phyloP scores from a whole-genome alignment of 2,113 vertebrate genomes.

The Manacus vitellinus region DNA sequence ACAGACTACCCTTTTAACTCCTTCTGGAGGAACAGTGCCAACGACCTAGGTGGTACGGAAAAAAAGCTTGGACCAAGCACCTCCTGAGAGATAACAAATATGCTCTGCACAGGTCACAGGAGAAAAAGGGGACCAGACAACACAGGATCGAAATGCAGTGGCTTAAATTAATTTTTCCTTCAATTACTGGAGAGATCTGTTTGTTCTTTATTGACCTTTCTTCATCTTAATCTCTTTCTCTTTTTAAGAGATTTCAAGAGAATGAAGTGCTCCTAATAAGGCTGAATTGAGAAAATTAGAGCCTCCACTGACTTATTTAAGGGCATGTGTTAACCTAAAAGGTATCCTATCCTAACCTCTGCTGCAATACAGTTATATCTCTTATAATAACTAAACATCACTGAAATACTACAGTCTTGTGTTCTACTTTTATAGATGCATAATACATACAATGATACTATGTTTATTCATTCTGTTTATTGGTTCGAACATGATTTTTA shows the following conservation, averaged over 20 bases:
- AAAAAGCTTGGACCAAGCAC: neutral
- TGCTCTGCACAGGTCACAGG: neutral
- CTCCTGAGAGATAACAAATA: neutral
- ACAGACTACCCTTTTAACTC: neutral
- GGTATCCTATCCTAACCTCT: neutral
- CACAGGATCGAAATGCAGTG: neutral
- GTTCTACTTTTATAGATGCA: neutral
- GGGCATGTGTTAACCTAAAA: neutral
- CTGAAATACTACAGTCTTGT: neutral
- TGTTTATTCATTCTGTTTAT: conserved; percentile 56
- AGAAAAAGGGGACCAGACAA: neutral
- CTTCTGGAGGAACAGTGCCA: neutral
- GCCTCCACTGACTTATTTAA: neutral
- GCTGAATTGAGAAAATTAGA: neutral
- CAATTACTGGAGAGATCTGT: neutral
- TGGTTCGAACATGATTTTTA: conserved; percentile 39
- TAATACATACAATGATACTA: neutral
- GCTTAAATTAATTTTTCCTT: neutral
- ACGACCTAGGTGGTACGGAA: neutral
- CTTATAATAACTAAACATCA: neutral
- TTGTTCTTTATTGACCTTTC: neutral
- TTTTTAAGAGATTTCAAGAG: conserved; percentile 28
- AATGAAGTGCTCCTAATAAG: neutral
- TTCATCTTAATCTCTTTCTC: neutral
- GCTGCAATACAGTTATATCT: neutral